phyloP scores from a whole-genome alignment of 2,113 vertebrate genomes.

The Coryphaenoides rupestris region DNA sequence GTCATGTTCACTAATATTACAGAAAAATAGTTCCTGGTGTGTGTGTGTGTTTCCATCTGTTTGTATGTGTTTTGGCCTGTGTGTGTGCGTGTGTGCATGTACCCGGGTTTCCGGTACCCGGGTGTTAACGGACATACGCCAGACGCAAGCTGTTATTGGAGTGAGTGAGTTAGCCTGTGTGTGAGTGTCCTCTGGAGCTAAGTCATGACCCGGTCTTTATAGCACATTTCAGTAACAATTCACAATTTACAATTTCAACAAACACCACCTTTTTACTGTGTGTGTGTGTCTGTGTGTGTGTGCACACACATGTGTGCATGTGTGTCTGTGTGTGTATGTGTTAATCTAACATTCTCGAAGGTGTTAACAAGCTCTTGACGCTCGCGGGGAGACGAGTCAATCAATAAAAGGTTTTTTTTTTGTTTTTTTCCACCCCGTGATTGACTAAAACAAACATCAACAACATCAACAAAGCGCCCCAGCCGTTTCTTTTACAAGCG shows the following conservation, averaged over 20 bases:
- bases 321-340: background rate
- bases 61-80: background rate
- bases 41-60: background rate
- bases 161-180: constrained; percentile 17
- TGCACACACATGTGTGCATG: no score
- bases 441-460: constrained; percentile 8
- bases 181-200: constrained; percentile 14
- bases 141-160: constrained; percentile 22
- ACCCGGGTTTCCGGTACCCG: background rate
- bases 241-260: no score
- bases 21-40: constrained; percentile 1
- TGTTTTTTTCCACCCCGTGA: background rate
- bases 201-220: background rate
- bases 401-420: background rate
- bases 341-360: background rate
- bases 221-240: no score
- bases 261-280: no score
- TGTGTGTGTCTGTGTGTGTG: background rate
- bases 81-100: constrained; percentile 7
- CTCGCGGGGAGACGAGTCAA: background rate
- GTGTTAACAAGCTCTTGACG: constrained; percentile 3
- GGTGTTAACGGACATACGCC: constrained; percentile 30
- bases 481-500: background rate
- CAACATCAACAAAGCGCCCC: no score
- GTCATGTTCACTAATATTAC: no score